Evolutionary conservation across 2,888 invertebrate genomes (phyloP), one percentile per base, ranked within the genome.

Genomic region (Spodoptera exigua): DNA sequence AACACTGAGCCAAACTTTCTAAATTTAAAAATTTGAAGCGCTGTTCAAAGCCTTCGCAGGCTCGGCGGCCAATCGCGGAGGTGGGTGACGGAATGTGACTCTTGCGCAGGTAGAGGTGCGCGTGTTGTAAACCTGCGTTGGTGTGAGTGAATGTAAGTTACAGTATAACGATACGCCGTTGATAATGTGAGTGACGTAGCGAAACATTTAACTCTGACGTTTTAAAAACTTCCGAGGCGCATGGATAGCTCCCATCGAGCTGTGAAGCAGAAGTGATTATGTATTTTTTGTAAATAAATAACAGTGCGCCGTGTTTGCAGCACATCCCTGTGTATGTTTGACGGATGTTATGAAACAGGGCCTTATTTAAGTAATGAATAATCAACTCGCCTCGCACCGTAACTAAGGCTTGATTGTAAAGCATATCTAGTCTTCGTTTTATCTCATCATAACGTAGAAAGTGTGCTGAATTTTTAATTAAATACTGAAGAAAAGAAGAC

Each of bases 1-100:
- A 79, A 78, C 87, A 88, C 88, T 63, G 55, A 61, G 48, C 3
- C 35, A 65, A 82, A 89, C 89, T 93, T 92, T 91, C 89, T 91
- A 91, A 91, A 89, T 83, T 83, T 77, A 74, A 81, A 76, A 84
- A 79, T 78, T 64, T 81, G 66, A 74, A 76, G 78, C 83, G 61
- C 45, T 61, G 56, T 80, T 78, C 78, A 80, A 89, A 92, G 90
- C 88, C 90, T 92, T 87, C 81, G 79, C 73, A 87, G 89, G 88
- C 86, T 90, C 80, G 88, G 76, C 87, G 88, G 84, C 88, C 89
- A 88, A 88, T 89, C 82, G 88, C 89, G 86, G 81, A 87, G 89
- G 90, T 89, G 86, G 84, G 79, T 87, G 87, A 87, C 90, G 92
- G 93, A 93, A 93, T 93, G 93, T 79, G 90, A 89, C 93, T 90